Conservation (phyloP, 2,888 invertebrate genomes). For the Malacosoma neustria region DNA sequence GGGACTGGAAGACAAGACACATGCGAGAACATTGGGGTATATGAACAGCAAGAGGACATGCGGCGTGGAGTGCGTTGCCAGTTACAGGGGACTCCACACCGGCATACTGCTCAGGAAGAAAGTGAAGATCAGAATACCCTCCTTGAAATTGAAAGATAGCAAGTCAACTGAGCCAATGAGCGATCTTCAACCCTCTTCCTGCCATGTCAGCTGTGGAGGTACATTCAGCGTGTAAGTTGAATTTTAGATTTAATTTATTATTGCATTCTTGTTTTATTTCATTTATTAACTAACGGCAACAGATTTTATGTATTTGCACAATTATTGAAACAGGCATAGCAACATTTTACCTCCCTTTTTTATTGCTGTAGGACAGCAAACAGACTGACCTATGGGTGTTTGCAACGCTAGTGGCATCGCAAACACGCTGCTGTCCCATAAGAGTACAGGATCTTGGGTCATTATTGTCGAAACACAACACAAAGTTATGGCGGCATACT, state of each 20-base stretch:
- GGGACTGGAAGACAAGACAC: constrained; percentile 40
- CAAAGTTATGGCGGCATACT: no score
- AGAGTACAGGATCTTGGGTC: no score
- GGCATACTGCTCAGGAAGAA: constrained; percentile 28
- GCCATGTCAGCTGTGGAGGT: constrained; percentile 44
- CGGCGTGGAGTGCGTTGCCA: constrained; percentile 18
- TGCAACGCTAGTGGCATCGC: no score
- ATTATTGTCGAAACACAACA: no score
- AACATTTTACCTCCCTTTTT: no score
- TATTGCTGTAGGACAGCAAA: no score
- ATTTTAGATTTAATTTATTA: constrained; percentile 7
- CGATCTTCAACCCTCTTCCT: constrained; percentile 37
- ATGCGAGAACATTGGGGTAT: constrained; percentile 38
- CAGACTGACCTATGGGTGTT: no score
- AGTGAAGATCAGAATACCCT: constrained; percentile 27
- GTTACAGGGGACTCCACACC: constrained; percentile 19
- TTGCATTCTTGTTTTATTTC: neutral
- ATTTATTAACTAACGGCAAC: neutral
- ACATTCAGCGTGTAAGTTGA: constrained; percentile 46
- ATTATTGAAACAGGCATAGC: no score
- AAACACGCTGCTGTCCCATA: no score
- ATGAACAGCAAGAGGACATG: constrained; percentile 40
- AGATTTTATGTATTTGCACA: no score
- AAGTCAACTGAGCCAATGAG: constrained; percentile 40
- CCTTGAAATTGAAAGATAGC: constrained; percentile 28